phyloP scores from a whole-genome alignment of 1,140 invertebrate species.

The Mya arenaria region DNA sequence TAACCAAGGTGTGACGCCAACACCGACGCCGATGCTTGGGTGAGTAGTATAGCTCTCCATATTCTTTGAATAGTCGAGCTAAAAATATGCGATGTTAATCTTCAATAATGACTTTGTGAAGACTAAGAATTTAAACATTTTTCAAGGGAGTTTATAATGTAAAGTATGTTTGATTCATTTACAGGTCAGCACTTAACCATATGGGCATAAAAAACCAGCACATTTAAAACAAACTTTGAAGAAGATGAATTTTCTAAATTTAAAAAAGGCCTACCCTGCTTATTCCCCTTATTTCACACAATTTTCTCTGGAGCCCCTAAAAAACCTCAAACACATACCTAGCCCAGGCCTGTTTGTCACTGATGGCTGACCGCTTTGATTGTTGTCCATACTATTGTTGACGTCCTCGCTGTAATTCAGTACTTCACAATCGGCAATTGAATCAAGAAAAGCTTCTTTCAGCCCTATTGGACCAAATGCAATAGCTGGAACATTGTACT shows the following conservation, averaged over 20 bases:
- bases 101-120: neutral
- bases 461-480: neutral
- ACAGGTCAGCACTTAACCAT: too few species aligned
- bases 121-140: neutral
- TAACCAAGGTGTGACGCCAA: too few species aligned
- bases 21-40: too few species aligned
- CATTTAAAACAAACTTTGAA: neutral
- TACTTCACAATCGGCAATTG: neutral
- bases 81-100: too few species aligned
- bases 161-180: too few species aligned
- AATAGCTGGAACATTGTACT: constrained; percentile 26
- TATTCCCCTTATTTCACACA: neutral
- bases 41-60: too few species aligned
- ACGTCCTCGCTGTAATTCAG: too few species aligned
- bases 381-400: neutral
- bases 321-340: neutral
- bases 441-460: neutral
- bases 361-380: neutral
- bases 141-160: too few species aligned
- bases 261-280: too few species aligned
- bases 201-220: too few species aligned
- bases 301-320: neutral
- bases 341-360: neutral
- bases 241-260: neutral
- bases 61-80: too few species aligned